These are phyloP conservation scores for Beris morrisii DNA, from an alignment of 2,888 invertebrate genomes.

Conservation along the genomic window DNA sequence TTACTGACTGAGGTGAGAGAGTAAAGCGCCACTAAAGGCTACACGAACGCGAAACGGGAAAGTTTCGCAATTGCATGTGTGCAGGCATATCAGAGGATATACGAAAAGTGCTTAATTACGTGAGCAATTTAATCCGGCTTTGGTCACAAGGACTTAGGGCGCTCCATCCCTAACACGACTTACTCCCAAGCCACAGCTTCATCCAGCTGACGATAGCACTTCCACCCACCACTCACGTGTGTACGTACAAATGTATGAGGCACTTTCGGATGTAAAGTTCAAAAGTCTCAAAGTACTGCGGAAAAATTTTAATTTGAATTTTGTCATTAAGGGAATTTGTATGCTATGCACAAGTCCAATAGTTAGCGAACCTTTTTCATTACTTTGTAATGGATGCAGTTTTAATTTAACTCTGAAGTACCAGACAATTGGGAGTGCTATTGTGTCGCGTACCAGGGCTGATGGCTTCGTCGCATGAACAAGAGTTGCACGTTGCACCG, in stretches of 20 bases:
- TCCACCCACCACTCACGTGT: not conserved
- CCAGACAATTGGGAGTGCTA: slow-evolving; percentile 15
- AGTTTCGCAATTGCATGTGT: slow-evolving; percentile 26
- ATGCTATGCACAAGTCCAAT: slow-evolving; percentile 23
- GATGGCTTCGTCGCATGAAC: not conserved
- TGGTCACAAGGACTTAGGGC: slow-evolving; percentile 36
- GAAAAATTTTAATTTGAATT: slow-evolving; percentile 35
- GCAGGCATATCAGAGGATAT: slow-evolving; percentile 29
- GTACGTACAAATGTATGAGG: not conserved
- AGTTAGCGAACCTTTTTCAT: slow-evolving; percentile 17
- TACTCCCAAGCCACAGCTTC: too few relatives aligned
- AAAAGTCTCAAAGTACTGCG: slow-evolving; percentile 30
- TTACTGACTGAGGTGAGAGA: slow-evolving; percentile 19
- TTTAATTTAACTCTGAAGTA: slow-evolving; percentile 32
- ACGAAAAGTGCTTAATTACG: slow-evolving; percentile 35
- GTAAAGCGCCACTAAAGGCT: slow-evolving; percentile 26
- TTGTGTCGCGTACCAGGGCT: not conserved
- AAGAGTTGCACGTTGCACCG: slow-evolving; percentile 5
- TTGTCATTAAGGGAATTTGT: slow-evolving; percentile 34
- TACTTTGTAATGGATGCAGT: slow-evolving; percentile 21
- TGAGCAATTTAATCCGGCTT: slow-evolving; percentile 33
- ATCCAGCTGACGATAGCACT: too few relatives aligned
- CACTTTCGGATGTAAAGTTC: slow-evolving; percentile 9
- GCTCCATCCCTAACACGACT: slow-evolving; percentile 1
- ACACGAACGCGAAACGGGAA: slow-evolving; percentile 28